Evolutionary conservation across 2,888 invertebrate species (phyloP), one percentile per base, ranked within the genome.

Genomic region (Tiphia femorata): DNA sequence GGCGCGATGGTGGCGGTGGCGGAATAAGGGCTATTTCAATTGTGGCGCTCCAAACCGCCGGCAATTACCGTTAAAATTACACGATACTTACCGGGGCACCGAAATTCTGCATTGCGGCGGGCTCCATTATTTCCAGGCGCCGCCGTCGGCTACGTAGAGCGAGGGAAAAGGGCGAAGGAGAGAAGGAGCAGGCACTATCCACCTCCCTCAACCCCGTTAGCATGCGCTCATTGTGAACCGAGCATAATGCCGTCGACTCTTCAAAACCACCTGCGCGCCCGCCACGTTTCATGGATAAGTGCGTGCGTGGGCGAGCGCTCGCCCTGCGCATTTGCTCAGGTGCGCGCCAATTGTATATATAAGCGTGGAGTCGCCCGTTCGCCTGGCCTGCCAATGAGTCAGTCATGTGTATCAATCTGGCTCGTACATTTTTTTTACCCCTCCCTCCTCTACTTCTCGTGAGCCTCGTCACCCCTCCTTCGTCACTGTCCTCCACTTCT

Each of bases 41-140:
- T 78, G 76, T 63, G 65, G 62, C 64, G 62, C 59, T 59, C 50
- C 68, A 69, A 72, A 73, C 67, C 73, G 52, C 62, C 64, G 51
- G 75, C 70, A 79, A 79, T 80, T 80, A 76, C 72, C 68, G 62
- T 67, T 68, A 63, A 70, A 77, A 78, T 78, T 78, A 76, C 75
- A 73, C 73, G 64, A 79, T 78, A 79, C 80, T 79, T 79, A 79
- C 69, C 62, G 49, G 37, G 48, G 47, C 67, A 65, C 74, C 74
- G 59, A 76, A 79, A 79, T 78, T 80, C 75, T 73, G 73, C 76
- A 75, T 64, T 75, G 76, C 73, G 71, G 73, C 69, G 64, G 43
- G 74, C 62, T 76, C 72, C 70, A 77, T 79, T 80, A 77, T 78
- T 77, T 67, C 70, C 62, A 63, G 58, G 55, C 63, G 67, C 60